phyloP scores from a whole-genome alignment of 2,797 vertebrate species.

The Discoglossus pictus region DNA sequence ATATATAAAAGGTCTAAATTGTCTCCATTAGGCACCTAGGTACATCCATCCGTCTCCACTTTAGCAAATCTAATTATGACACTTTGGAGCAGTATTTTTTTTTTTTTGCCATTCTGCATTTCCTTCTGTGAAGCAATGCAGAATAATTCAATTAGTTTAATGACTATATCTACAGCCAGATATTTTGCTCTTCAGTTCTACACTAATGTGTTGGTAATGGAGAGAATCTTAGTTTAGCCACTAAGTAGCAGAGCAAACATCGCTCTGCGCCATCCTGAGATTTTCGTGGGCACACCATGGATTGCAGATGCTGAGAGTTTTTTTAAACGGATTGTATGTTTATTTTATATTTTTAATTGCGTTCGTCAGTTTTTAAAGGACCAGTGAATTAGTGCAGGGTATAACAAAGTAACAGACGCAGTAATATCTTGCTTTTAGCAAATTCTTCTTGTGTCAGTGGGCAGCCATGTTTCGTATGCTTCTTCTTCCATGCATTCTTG shows the following conservation, averaged over 20 bases:
- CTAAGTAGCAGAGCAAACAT: constrained; percentile 42
- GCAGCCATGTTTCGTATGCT: no score
- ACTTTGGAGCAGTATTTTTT: constrained; percentile 29
- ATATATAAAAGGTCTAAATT: constrained; percentile 16
- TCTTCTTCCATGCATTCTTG: no score
- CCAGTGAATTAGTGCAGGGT: no score
- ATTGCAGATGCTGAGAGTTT: no score
- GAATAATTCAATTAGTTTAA: constrained; percentile 22
- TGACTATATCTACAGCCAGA: constrained; percentile 16
- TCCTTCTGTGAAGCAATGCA: neutral
- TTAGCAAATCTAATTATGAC: constrained; percentile 41
- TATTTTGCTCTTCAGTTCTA: constrained; percentile 38
- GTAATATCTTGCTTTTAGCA: no score
- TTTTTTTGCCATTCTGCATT: neutral
- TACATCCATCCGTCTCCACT: constrained; percentile 35
- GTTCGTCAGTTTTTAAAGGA: no score
- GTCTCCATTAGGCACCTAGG: constrained; percentile 23
- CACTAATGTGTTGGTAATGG: constrained; percentile 42
- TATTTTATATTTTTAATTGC: no score
- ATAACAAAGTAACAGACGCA: no score
- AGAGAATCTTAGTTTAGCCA: constrained; percentile 42
- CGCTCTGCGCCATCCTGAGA: neutral
- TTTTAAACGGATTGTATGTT: no score
- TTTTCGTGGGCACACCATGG: neutral
- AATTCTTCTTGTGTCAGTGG: no score